These are phyloP conservation scores for Choreutis nemorana DNA, from an alignment of 2,888 invertebrate species.

Conservation along the genomic window DNA sequence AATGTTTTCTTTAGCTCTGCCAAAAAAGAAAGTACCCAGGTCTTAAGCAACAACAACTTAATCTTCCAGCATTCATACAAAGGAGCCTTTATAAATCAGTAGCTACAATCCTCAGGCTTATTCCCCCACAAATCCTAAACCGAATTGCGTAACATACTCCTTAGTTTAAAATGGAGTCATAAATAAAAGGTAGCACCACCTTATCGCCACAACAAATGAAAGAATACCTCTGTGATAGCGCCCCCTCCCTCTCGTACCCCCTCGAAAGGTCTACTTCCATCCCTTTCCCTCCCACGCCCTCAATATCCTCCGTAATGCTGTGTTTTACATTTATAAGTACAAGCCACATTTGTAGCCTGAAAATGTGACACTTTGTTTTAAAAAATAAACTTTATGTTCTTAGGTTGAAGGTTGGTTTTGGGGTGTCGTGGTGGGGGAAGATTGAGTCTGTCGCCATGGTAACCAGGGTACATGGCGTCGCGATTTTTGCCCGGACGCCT, in stretches of 20 bases:
- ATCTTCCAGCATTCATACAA: too few relatives aligned
- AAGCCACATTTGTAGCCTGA: constrained; percentile 36
- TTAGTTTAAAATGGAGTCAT: constrained; percentile 61
- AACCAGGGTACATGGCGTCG: constrained; percentile 38
- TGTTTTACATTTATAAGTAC: constrained; percentile 67
- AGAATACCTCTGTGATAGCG: constrained; percentile 33
- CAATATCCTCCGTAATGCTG: constrained; percentile 28
- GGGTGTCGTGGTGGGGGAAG: constrained; percentile 7
- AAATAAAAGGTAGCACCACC: constrained; percentile 59
- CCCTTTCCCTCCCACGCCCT: constrained; percentile 15
- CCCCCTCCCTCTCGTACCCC: constrained; percentile 14
- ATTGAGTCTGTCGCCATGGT: constrained; percentile 29
- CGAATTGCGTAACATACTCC: constrained; percentile 52
- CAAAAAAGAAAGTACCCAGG: too few relatives aligned
- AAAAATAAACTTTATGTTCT: constrained; percentile 16
- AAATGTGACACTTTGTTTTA: constrained; percentile 13
- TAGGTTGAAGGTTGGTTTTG: constrained; percentile 18
- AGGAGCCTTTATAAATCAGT: too few relatives aligned
- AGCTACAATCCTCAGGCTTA: neutral
- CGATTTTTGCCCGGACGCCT: constrained; percentile 44
- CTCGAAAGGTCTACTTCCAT: constrained; percentile 13
- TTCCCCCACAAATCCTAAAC: constrained; percentile 13
- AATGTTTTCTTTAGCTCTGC: too few relatives aligned
- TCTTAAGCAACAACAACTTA: too few relatives aligned
- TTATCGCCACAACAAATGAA: constrained; percentile 61